phyloP scores from a whole-genome alignment of 2,113 vertebrate genomes.

The Lethenteron camtschaticum region DNA sequence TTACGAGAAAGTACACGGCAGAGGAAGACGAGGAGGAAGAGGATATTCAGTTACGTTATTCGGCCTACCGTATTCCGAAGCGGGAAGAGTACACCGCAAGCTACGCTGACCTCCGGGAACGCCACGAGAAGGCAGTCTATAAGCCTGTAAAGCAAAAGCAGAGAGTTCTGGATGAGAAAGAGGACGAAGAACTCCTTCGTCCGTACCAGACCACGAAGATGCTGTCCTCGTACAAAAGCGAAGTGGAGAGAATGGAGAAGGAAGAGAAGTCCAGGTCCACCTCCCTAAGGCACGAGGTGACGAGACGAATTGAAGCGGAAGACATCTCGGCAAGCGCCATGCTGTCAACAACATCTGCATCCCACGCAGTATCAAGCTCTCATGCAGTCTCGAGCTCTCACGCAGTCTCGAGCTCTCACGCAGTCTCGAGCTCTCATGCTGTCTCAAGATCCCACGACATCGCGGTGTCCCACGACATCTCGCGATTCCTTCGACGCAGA shows the following conservation, averaged over 20 bases:
- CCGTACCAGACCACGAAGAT: conserved; percentile 39
- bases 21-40: conserved; percentile 32
- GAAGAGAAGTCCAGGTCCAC: conserved; percentile 33
- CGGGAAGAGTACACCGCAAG: conserved; percentile 57
- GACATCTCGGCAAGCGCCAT: too few relatives aligned
- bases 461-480: conserved; percentile 25
- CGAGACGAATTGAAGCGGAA: too few relatives aligned
- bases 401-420: too few relatives aligned
- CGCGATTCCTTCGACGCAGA: conserved; percentile 47
- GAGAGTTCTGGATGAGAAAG: conserved; percentile 55
- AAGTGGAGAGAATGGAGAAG: conserved; percentile 53
- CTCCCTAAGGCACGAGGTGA: too few relatives aligned
- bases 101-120: conserved; percentile 53
- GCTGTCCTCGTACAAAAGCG: conserved; percentile 49
- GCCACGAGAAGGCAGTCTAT: conserved; percentile 50
- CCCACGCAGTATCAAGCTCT: too few relatives aligned
- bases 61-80: conserved; percentile 55
- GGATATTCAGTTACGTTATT: conserved; percentile 36
- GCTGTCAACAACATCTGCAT: too few relatives aligned
- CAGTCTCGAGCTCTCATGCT: conserved; percentile 19
- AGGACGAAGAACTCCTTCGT: conserved; percentile 71
- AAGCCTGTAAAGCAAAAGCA: conserved; percentile 45
- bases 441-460: conserved; percentile 18
- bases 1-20: conserved; percentile 16
- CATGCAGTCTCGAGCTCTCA: too few relatives aligned